Evolutionary conservation across 2,888 invertebrate species (phyloP), one percentile per base, ranked within the genome.

Genomic region (Drosophila greeni): DNA sequence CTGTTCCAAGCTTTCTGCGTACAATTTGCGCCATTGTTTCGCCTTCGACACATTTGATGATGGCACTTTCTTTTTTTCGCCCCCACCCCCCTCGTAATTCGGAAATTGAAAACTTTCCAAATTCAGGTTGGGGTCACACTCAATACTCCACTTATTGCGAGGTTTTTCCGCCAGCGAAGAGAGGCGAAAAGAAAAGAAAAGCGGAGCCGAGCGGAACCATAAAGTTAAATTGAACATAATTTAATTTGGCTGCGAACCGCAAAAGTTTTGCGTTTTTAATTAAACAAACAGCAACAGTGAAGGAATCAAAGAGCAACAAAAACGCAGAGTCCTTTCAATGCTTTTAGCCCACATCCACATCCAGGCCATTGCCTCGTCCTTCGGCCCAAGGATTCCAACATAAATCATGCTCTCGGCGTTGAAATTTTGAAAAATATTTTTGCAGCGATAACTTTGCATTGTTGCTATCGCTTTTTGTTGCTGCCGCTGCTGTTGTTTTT

Each of bases 191-290:
- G 20, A 3, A 2, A 2, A 20, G 36, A 20, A 51, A 39, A 58
- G 37, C 31, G 43, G 33, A 40, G 37, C 31, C 37, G 33, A 40
- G 33, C n/a, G 24, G 42, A 42, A 26, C 67, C 75, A 60, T 68
- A 58, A 75, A 80, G 75, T 72, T 70, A 73, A 83, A 79, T 75
- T 81, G 70, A 77, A 78, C 78, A 79, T 83, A 79, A 79, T 82
- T 80, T 75, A 82, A 80, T 79, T 81, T 78, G 59, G 26, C 72
- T 68, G 65, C 33, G 60, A 64, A 66, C 69, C 73, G 73, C 78
- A 81, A 78, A 81, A 83, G 59, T 81, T 80, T 83, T 70, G 36
- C 64, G 59, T 70, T 82, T 78, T 82, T 79, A 79, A 79, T 79
- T 79, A 79, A 80, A 76, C 75, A 79, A 82, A 75, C 75, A 77